Base-by-base conservation (phyloP, 2,888 invertebrate species). In the Agrotis exclamationis region DNA sequence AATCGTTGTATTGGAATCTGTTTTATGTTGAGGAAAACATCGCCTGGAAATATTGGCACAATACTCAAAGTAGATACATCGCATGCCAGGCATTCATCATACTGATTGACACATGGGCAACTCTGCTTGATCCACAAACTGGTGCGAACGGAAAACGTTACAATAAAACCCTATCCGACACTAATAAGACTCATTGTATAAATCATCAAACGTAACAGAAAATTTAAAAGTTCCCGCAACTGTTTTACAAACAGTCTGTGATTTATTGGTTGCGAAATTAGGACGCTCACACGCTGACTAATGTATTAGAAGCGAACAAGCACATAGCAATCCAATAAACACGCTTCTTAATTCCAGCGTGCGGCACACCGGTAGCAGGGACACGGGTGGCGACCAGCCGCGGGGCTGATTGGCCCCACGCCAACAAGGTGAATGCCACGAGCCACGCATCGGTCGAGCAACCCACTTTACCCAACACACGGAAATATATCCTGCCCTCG, bases 351-450 rank as follows among this genome's bases (percentile, higher is more conserved):
- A 83, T 85, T 85, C 80, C 74, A 82, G 79, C 74, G 76, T 69
- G 76, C 62, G 70, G 74, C 70, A 65, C 75, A 79, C 82, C 79
- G 82, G 83, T 82, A 80, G 78, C 83, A 75, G 79, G 74, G 79
- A 85, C 83, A 85, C 79, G 85, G 85, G 82, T 82, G 83, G 78
- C 85, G 82, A 85, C 76, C 85, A 83, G 85, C 76, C 86, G 84
- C 88, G 87, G 83, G 76, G 77, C 82, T 80, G 82, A 70, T 86
- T 95, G 96, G 95, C 94, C 80, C 60, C 58, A 80, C 80, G 95
- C 96, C 96, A 96, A 96, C 96, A 95, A 96, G 96, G 96, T 96
- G 96, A 96, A 96, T 96, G 96, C 96, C 96, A 96, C 95, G 91
- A 90, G 86, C 91, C 92, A 91, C 94, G 92, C 93, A 91, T 88